Conservation (phyloP, 2,797 vertebrate species). For the Melanotaenia maccullochi region DNA sequence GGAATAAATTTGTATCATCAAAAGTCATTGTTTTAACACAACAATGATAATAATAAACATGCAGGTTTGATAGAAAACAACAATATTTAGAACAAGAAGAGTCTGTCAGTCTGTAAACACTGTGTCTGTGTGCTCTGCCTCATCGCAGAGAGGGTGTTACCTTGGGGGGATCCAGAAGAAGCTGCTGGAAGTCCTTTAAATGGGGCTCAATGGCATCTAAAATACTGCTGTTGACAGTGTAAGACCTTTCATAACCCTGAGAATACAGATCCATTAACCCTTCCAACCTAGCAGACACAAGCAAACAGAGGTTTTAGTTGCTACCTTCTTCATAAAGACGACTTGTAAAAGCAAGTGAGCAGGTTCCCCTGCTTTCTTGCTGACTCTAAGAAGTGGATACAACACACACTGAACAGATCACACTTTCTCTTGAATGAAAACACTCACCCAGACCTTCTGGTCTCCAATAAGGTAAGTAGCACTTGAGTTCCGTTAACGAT, state of each 20-base stretch:
- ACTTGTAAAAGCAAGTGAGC: neutral
- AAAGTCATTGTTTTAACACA: neutral
- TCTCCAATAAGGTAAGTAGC: conserved; percentile 94
- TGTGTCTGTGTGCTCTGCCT: too few species aligned
- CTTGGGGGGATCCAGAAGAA: conserved; percentile 95
- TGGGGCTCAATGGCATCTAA: conserved; percentile 92
- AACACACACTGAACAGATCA: too few species aligned
- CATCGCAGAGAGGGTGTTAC: conserved; percentile 68
- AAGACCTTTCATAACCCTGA: conserved; percentile 95
- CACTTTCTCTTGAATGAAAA: too few species aligned
- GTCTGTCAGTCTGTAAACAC: neutral
- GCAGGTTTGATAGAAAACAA: neutral
- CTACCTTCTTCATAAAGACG: neutral
- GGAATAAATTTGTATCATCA: neutral
- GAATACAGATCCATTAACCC: conserved; percentile 95
- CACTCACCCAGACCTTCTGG: conserved; percentile 91
- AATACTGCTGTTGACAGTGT: conserved; percentile 92
- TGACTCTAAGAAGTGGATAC: too few species aligned
- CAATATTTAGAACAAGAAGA: neutral
- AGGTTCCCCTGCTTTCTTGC: neutral
- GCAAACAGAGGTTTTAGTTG: neutral
- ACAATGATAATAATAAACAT: neutral
- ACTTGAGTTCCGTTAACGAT: conserved; percentile 96
- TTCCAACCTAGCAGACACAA: conserved; percentile 86
- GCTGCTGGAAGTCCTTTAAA: conserved; percentile 96